These are phyloP conservation scores for Aphidius colemani DNA, from an alignment of 2,888 invertebrate species.

Conservation along the genomic window DNA sequence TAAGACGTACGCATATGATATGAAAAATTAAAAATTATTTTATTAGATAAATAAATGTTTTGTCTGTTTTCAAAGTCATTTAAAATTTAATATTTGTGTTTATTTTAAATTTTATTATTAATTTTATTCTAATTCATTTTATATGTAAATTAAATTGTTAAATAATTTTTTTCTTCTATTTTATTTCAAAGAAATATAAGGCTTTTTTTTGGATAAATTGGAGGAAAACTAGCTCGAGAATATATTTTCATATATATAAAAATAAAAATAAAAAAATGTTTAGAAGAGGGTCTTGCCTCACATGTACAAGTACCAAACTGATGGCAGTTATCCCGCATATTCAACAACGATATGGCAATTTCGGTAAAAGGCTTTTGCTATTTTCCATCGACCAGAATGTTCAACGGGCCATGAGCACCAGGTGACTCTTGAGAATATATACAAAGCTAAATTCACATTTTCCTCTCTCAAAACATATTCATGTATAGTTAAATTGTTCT, in stretches of 20 bases:
- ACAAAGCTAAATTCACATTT: too few relatives aligned
- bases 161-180: too few relatives aligned
- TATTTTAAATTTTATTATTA: background rate
- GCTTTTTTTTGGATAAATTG: too few relatives aligned
- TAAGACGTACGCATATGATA: too few relatives aligned
- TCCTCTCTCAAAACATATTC: too few relatives aligned
- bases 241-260: background rate
- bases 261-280: background rate
- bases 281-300: slow-evolving; percentile 5
- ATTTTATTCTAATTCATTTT: too few relatives aligned
- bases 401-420: slow-evolving; percentile 42
- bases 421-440: slow-evolving; percentile 41
- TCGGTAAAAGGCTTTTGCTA: slow-evolving; percentile 57
- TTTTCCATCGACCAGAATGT: slow-evolving; percentile 36
- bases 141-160: too few relatives aligned
- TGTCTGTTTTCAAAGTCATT: too few relatives aligned
- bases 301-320: slow-evolving; percentile 3
- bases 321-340: background rate
- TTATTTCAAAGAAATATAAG: too few relatives aligned
- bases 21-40: too few relatives aligned
- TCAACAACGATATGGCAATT: slow-evolving; percentile 44
- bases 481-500: slow-evolving; percentile 15
- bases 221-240: too few relatives aligned
- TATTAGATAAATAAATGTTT: too few relatives aligned
- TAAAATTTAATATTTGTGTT: background rate